phyloP scores from a whole-genome alignment of 2,888 invertebrate genomes.

The Calameuta pallipes region DNA sequence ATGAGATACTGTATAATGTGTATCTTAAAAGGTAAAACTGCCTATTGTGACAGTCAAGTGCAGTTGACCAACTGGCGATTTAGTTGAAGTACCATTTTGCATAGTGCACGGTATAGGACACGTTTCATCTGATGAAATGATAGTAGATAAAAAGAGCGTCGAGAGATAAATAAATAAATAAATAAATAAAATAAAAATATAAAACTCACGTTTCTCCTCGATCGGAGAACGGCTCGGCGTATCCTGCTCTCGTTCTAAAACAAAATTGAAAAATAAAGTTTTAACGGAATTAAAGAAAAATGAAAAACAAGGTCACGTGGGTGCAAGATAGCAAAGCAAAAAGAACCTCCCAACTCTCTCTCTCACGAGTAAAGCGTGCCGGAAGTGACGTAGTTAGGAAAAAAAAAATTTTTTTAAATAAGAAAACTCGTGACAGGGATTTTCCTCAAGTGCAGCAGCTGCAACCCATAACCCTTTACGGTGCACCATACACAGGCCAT shows the following conservation, averaged over 20 bases:
- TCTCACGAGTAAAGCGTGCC: background rate
- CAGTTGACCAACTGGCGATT: slow-evolving; percentile 52
- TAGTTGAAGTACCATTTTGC: slow-evolving; percentile 29
- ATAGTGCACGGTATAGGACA: background rate
- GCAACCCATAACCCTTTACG: background rate
- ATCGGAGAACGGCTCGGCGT: slow-evolving; percentile 47
- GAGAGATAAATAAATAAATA: background rate
- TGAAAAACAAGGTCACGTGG: background rate
- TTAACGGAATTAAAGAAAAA: slow-evolving; percentile 29
- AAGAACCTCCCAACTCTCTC: background rate
- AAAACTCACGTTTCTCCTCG: slow-evolving; percentile 56
- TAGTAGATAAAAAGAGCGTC: background rate
- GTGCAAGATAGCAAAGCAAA: background rate
- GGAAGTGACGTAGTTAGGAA: background rate
- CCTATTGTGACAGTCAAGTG: slow-evolving; percentile 36
- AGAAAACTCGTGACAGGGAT: background rate
- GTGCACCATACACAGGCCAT: background rate
- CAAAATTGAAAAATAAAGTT: slow-evolving; percentile 44
- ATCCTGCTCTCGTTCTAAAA: slow-evolving; percentile 52
- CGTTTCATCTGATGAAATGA: background rate
- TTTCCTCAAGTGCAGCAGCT: background rate
- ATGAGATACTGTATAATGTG: background rate
- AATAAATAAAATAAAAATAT: slow-evolving; percentile 32
- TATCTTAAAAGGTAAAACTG: background rate
- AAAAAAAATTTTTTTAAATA: background rate